A percentile compares a stretch with the other conserved stretches of the same genome.
Evolutionary conservation across 2,888 invertebrate species (phyloP).

Genomic region (Ennomos quercinarius): DNA sequence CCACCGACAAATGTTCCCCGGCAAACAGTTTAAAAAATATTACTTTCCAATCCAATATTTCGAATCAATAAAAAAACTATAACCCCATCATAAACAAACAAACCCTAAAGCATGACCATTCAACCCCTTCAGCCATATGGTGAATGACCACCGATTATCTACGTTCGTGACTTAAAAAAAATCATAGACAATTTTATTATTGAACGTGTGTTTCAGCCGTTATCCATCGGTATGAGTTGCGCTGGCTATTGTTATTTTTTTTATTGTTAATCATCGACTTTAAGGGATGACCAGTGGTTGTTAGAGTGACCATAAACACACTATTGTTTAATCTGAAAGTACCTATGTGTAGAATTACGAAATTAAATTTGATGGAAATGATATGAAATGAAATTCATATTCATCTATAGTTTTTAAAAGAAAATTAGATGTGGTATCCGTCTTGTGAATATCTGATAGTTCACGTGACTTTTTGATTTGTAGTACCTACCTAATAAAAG

Average conservation of each 20-base stretch:
- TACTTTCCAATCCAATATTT: too few species aligned
- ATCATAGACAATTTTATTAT: slow-evolving; percentile 20
- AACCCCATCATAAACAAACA: slow-evolving; percentile 41
- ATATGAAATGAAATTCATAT: too few species aligned
- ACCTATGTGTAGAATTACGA: not conserved
- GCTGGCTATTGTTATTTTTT: slow-evolving; percentile 58
- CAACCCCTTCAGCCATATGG: slow-evolving; percentile 66
- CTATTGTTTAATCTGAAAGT: slow-evolving; percentile 3
- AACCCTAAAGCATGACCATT: slow-evolving; percentile 59
- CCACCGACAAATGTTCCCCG: too few species aligned
- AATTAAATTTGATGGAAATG: too few species aligned
- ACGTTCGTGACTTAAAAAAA: slow-evolving; percentile 55
- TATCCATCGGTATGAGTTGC: slow-evolving; percentile 49
- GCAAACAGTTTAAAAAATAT: too few species aligned
- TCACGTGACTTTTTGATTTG: too few species aligned
- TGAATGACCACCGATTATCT: slow-evolving; percentile 41
- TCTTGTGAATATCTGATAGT: too few species aligned
- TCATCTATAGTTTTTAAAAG: too few species aligned
- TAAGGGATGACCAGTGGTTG: slow-evolving; percentile 60
- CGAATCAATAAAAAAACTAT: slow-evolving; percentile 17
- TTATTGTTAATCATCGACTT: slow-evolving; percentile 60
- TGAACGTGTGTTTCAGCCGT: slow-evolving; percentile 49
- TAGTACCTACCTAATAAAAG: too few species aligned
- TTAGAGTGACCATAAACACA: slow-evolving; percentile 46
- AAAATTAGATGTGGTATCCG: too few species aligned